Conservation (phyloP, 2,113 vertebrate species). For the Dolichotis patagonum region DNA sequence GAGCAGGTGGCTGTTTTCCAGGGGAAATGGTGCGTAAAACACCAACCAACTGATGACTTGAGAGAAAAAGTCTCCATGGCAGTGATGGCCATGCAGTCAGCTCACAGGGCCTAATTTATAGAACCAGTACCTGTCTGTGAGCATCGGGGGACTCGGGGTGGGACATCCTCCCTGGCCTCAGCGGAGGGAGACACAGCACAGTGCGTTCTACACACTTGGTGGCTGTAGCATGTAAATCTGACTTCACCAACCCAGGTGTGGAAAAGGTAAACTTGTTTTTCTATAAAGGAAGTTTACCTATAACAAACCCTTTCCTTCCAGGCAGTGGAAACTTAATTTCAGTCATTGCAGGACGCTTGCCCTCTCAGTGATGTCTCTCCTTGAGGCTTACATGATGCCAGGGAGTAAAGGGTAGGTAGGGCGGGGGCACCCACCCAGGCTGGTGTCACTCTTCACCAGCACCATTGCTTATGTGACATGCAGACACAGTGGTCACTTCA, state of each 20-base stretch:
- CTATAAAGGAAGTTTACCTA: conserved; percentile 28
- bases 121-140: neutral
- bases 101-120: neutral
- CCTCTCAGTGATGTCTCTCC: neutral
- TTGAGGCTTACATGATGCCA: neutral
- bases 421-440: too few relatives aligned
- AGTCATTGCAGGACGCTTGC: neutral
- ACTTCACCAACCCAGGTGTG: neutral
- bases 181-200: too few relatives aligned
- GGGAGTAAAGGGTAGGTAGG: neutral
- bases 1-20: conserved; percentile 64
- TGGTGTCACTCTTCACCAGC: neutral
- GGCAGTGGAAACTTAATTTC: neutral
- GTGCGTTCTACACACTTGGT: too few relatives aligned
- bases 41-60: neutral
- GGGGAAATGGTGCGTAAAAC: conserved; percentile 57
- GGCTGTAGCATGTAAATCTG: neutral
- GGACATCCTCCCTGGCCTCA: neutral
- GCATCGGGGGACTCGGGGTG: neutral
- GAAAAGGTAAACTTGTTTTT: neutral
- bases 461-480: neutral
- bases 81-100: neutral
- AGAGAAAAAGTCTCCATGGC: conserved; percentile 7
- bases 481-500: too few relatives aligned
- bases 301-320: neutral